phyloP scores from a whole-genome alignment of 2,888 invertebrate genomes.

The Cheilosia impressa region DNA sequence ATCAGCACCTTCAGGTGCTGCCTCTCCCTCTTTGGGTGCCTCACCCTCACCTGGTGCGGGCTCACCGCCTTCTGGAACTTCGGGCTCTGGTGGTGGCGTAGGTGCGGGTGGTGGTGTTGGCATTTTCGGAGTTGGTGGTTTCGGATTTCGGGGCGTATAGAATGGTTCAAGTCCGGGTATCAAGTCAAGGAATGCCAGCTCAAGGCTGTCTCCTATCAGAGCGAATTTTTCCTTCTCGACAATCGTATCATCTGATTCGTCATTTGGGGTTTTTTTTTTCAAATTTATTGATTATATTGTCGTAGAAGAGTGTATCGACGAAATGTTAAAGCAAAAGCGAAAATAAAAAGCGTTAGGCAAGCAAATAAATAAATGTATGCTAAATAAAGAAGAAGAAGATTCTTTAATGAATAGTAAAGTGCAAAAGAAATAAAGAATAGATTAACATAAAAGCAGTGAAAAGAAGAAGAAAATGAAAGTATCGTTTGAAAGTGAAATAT shows the following conservation, averaged over 20 bases:
- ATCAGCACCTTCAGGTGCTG: conserved; percentile 75
- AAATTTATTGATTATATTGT: conserved; percentile 32
- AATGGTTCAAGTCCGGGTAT: conserved; percentile 86
- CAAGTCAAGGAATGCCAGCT: conserved; percentile 95
- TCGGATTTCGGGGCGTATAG: conserved; percentile 83
- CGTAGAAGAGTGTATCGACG: conserved; percentile 27
- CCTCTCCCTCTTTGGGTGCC: conserved; percentile 77
- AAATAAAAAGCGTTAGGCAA: conserved; percentile 76
- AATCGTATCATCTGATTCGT: conserved; percentile 90
- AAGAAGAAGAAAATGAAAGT: conserved; percentile 33
- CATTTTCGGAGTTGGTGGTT: conserved; percentile 83
- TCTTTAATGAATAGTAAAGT: conserved; percentile 72
- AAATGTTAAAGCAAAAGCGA: conserved; percentile 66
- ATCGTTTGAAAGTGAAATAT: conserved; percentile 29
- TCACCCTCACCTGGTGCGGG: conserved; percentile 78
- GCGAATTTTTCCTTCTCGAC: conserved; percentile 96
- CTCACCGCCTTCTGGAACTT: conserved; percentile 79
- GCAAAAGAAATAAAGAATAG: conserved; percentile 71
- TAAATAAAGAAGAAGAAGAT: conserved; percentile 62
- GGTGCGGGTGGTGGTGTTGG: conserved; percentile 82
- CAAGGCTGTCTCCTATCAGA: conserved; percentile 96
- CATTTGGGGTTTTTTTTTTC: conserved; percentile 75
- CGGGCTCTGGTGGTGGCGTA: conserved; percentile 82
- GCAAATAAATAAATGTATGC: conserved; percentile 69
- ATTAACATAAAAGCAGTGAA: conserved; percentile 29